Base-by-base conservation (phyloP, 2,797 vertebrate species). In the Pogonophryne albipinna region DNA sequence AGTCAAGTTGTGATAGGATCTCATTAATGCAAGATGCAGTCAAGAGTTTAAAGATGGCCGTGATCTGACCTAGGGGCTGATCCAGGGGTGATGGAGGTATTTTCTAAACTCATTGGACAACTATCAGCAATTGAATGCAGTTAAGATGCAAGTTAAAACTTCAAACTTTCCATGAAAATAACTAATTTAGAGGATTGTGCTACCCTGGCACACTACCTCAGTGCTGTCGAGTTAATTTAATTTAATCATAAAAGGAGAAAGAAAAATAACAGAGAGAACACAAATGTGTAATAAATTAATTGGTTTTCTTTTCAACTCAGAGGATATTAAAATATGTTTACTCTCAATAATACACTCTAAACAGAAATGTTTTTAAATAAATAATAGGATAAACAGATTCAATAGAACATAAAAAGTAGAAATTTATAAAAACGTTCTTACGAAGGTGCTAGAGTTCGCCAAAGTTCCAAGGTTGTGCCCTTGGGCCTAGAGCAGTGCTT, bases 401-500 rank as follows among this genome's bases (percentile, higher is more conserved):
- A 47, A 41, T 17, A 12, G 13, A 68, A 56, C 38, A 53, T 38
- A 38, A 38, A 38, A 38, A 38, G 34, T 38, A 9, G 34, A 38
- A 38, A 7, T 38, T 38, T 38, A 51, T 69, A 38, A 73, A 81
- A 85, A 87, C 82, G 83, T 88, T 78, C n/a, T 67, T 69, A 79
- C 78, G 73, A 79, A 77, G 71, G 68, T 72, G 55, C 41, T 46
- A 51, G 46, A 71, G 60, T 71, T 86, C 79, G 45, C 59, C 46
- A 50, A 2, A 70, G 62, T 88, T 89, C 80, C 80, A 85, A 86
- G 85, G 89, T 89, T 78, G 83, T 81, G 81, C 87, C 88, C 84
- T 82, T 83, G 73, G 82, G 86, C 70, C 78, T 50, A 19, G 45
- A 47, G 58, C n/a, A n/a, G n/a, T n/a, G n/a, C n/a, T n/a, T n/a